Conservation (phyloP, 1,140 invertebrate species). For the Sogatella furcifera region DNA sequence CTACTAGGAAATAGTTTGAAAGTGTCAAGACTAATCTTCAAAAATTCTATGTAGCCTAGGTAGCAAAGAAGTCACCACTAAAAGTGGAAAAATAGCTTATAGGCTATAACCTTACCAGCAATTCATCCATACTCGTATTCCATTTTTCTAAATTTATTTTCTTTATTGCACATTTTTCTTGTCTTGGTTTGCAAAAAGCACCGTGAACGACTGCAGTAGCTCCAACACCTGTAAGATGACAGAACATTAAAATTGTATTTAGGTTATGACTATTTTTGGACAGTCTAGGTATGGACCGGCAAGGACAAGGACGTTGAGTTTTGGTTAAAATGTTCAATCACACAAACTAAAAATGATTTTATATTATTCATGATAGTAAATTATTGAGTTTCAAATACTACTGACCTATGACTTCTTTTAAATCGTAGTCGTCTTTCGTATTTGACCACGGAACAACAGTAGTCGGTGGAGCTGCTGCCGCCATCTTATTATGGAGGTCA, state of each 20-base stretch:
- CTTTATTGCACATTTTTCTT: slow-evolving; percentile 97
- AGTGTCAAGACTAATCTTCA: too few relatives aligned
- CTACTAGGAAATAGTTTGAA: too few relatives aligned
- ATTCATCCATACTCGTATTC: slow-evolving; percentile 98
- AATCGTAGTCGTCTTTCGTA: slow-evolving; percentile 85
- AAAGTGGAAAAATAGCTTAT: not conserved
- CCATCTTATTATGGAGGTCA: slow-evolving; percentile 15
- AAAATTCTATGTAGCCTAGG: too few relatives aligned
- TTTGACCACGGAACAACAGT: slow-evolving; percentile 64
- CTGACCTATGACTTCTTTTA: slow-evolving; percentile 88
- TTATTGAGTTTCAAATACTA: slow-evolving; percentile 5
- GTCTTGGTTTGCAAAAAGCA: slow-evolving; percentile 82
- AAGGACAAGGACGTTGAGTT: not conserved
- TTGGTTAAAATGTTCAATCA: too few relatives aligned
- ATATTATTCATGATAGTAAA: too few relatives aligned
- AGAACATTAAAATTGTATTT: not conserved
- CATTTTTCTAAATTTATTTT: slow-evolving; percentile 99
- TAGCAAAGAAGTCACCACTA: not conserved
- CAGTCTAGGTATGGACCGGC: not conserved
- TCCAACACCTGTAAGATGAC: slow-evolving; percentile 61
- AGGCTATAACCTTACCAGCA: slow-evolving; percentile 41
- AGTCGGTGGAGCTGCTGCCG: slow-evolving; percentile 9
- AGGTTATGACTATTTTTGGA: slow-evolving; percentile 3
- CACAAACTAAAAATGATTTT: too few relatives aligned
- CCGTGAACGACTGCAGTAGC: slow-evolving; percentile 94